These are phyloP conservation scores for Bradynema listronoti DNA, from an alignment of 1,140 invertebrate species.

Conservation along the genomic window DNA sequence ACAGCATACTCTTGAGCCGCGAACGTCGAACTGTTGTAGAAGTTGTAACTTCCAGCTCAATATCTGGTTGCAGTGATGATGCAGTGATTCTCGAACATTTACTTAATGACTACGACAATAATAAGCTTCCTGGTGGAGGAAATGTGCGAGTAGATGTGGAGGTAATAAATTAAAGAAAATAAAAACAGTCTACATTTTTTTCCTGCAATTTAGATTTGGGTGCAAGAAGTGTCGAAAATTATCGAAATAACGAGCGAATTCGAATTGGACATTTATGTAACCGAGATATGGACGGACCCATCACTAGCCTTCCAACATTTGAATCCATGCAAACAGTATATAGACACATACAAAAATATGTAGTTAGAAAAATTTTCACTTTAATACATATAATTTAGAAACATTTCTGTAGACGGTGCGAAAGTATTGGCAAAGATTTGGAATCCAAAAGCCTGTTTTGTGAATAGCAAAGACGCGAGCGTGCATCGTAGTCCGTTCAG, in stretches of 20 bases:
- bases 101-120: constrained; percentile 46
- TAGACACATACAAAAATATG: too few species aligned
- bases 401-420: constrained; percentile 58
- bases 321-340: constrained; percentile 57
- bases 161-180: too few species aligned
- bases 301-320: constrained; percentile 51
- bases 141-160: constrained; percentile 53
- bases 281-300: constrained; percentile 56
- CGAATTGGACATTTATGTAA: constrained; percentile 57
- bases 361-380: too few species aligned
- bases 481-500: constrained; percentile 53
- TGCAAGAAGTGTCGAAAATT: constrained; percentile 58
- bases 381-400: constrained; percentile 43
- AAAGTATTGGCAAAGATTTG: constrained; percentile 52
- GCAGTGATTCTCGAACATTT: constrained; percentile 39
- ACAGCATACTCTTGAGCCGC: constrained; percentile 1
- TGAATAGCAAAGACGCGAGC: constrained; percentile 52
- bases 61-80: constrained; percentile 38
- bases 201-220: constrained; percentile 49
- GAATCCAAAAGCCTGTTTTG: constrained; percentile 56
- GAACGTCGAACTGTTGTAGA: background rate
- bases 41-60: constrained; percentile 8
- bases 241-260: constrained; percentile 58
- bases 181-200: too few species aligned
- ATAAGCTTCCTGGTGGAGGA: constrained; percentile 50